Conservation (phyloP, 2,797 vertebrate genomes). For the Cirrhinus molitorella region DNA sequence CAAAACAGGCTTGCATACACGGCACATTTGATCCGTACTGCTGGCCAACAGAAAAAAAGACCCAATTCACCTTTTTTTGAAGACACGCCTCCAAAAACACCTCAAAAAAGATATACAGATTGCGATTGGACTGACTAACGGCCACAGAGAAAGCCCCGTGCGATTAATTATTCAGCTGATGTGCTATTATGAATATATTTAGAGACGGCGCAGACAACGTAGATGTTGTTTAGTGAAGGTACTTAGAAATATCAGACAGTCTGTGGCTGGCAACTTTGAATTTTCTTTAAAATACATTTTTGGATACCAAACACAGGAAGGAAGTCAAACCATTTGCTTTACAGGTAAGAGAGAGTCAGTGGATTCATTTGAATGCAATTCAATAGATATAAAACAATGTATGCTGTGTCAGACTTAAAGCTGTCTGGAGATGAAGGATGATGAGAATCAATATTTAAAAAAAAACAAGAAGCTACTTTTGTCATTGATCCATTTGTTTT, state of each 20-base stretch:
- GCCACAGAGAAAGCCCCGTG: constrained; percentile 37
- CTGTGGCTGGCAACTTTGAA: constrained; percentile 13
- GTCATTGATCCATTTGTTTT: background rate
- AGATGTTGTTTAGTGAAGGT: constrained; percentile 29
- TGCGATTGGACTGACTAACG: constrained; percentile 41
- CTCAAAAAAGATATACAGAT: constrained; percentile 27
- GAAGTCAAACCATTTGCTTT: constrained; percentile 14
- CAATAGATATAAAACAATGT: background rate
- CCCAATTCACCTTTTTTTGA: constrained; percentile 40
- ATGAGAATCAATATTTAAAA: background rate
- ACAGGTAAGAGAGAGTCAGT: constrained; percentile 35
- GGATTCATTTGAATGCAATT: background rate
- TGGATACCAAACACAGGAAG: constrained; percentile 13
- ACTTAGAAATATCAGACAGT: constrained; percentile 31
- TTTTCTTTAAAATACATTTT: background rate
- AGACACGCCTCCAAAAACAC: constrained; percentile 54
- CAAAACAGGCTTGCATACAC: constrained; percentile 53
- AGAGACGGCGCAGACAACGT: constrained; percentile 27
- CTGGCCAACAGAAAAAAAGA: constrained; percentile 49
- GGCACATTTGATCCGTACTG: constrained; percentile 55
- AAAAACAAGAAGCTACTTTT: background rate
- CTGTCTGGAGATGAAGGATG: background rate
- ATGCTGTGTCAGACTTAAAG: background rate
- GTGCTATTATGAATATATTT: constrained; percentile 46
- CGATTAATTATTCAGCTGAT: constrained; percentile 44